Base-by-base conservation (phyloP, 2,888 invertebrate species). In the Drosophila anomalata region DNA sequence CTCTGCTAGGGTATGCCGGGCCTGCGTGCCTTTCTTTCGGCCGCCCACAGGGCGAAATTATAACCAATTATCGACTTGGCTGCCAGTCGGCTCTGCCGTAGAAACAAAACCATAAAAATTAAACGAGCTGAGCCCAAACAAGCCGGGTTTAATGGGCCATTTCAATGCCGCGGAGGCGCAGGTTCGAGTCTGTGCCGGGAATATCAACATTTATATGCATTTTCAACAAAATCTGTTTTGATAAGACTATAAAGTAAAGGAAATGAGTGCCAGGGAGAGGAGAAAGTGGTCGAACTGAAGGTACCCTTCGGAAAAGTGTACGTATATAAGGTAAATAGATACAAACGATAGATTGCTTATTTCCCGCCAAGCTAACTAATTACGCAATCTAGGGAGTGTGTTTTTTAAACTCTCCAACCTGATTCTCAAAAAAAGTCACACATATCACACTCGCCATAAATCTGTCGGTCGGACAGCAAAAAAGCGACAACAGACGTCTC, bases 61-160 rank as follows among this genome's bases (percentile, higher is more conserved):
- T 85, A 74, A 76, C 72, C 69, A 82, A 74, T 68, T 66, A 79
- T 66, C 72, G 68, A 65, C 62, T 53, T 39, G 58, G 9, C 42
- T 58, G 44, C 57, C 62, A 44, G 20, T 24, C 50, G 29, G 42
- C 31, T 59, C 39, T 60, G 61, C 51, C 56, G 70, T 50, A 39
- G 46, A 46, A 68, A 73, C 58, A 71, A 76, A 76, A 67, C 70
- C 73, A 78, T 81, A 68, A 80, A 78, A 69, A 71, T 39, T 47
- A 51, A 72, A 62, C 66, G 66, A 82, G 61, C 59, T 51, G 50
- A 71, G 62, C 68, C 51, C 72, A 61, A 73, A 71, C 26, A 48
- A 48, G 69, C 47, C 3, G 12, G 31, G 56, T 68, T 66, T 66
- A 66, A 66, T 66, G 66, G 55, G 69, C 66, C 66, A 66, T 66